These are phyloP conservation scores for Oenanthe oenanthe DNA, from an alignment of 2,113 vertebrate genomes.

Conservation along the genomic window DNA sequence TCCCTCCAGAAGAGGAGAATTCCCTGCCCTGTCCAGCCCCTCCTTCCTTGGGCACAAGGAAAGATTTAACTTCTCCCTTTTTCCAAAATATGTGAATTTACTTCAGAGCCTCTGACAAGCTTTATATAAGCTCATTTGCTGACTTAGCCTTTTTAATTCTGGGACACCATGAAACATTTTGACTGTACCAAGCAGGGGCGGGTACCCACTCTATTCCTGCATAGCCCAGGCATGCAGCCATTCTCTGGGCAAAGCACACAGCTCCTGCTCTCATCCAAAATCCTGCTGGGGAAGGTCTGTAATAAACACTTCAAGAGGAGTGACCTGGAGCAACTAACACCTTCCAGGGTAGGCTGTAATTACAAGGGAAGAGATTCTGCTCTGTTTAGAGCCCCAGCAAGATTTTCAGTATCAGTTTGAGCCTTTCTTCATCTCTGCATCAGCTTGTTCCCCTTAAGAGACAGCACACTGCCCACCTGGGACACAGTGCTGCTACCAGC, in stretches of 20 bases:
- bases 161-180: not conserved
- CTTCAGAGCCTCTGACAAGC: not conserved
- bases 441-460: not conserved
- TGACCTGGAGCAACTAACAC: not conserved
- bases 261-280: not conserved
- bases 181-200: not conserved
- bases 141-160: constrained; percentile 32
- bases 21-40: not conserved
- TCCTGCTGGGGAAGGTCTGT: not conserved
- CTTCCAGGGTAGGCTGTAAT: not conserved
- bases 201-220: not conserved
- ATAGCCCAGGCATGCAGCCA: not conserved
- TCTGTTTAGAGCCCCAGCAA: not conserved
- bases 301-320: not conserved
- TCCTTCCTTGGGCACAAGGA: not conserved
- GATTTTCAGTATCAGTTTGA: not conserved
- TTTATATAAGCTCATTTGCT: constrained; percentile 48
- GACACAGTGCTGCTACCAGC: not conserved
- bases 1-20: not conserved
- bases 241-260: not conserved
- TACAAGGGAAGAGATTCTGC: not conserved
- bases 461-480: not conserved
- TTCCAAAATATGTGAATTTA: not conserved
- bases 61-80: not conserved
- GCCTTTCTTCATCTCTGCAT: not conserved